Conservation (phyloP, 2,888 invertebrate species). For the Lacanobia wlatinum region DNA sequence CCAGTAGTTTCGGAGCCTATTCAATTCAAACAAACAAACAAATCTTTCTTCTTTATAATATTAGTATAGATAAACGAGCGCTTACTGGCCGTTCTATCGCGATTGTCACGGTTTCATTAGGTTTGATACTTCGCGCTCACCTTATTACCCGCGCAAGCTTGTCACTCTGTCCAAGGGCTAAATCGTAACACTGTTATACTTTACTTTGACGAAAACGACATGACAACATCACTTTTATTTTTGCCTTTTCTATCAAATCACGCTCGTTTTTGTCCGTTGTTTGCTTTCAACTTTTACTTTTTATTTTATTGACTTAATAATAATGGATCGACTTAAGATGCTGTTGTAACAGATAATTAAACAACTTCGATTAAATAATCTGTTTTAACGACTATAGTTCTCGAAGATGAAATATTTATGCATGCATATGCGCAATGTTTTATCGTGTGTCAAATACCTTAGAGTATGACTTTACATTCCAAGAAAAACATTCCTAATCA, state of each 20-base stretch:
- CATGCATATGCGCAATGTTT: background rate
- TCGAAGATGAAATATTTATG: background rate
- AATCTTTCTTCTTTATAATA: too few species aligned
- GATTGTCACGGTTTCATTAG: background rate
- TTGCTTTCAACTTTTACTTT: constrained; percentile 43
- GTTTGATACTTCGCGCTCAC: background rate
- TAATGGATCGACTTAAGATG: constrained; percentile 10
- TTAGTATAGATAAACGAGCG: background rate
- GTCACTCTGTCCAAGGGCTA: constrained; percentile 38
- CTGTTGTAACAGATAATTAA: constrained; percentile 12
- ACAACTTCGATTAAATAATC: constrained; percentile 11
- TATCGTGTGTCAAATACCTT: constrained; percentile 15
- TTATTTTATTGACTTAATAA: constrained; percentile 15
- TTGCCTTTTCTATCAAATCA: constrained; percentile 42
- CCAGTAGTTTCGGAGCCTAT: too few species aligned
- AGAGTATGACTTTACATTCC: background rate
- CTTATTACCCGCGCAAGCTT: background rate
- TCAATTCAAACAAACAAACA: too few species aligned
- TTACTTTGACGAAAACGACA: constrained; percentile 51
- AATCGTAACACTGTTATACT: constrained; percentile 67
- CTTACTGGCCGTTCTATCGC: background rate
- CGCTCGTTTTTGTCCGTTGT: constrained; percentile 41
- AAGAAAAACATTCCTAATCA: constrained; percentile 22
- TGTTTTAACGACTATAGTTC: constrained; percentile 8
- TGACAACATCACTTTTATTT: constrained; percentile 53